A percentile compares a stretch with the other conserved stretches of the same genome.
These are phyloP conservation scores for Calliopsis andreniformis DNA, from an alignment of 1,140 invertebrate genomes.

Conservation along the genomic window DNA sequence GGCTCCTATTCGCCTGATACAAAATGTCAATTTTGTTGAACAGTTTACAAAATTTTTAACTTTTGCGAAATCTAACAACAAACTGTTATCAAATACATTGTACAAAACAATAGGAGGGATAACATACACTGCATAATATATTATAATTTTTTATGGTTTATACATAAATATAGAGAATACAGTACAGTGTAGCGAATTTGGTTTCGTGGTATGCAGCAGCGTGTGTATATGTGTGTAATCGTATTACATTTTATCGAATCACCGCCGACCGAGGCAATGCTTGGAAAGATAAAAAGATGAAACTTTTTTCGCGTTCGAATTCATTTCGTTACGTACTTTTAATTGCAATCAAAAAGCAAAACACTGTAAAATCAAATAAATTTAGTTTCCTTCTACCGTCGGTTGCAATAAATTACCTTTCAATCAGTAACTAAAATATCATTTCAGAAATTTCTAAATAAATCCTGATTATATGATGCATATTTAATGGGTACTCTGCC, in stretches of 20 bases:
- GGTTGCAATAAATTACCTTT: neutral
- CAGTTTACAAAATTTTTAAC: constrained; percentile 45
- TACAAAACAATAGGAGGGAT: too few species aligned
- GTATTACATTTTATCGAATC: constrained; percentile 34
- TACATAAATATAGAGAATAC: too few species aligned
- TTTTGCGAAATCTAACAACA: constrained; percentile 25
- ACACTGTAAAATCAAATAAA: neutral
- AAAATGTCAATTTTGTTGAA: constrained; percentile 49
- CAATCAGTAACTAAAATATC: neutral
- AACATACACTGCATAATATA: neutral
- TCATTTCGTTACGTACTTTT: constrained; percentile 35
- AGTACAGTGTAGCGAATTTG: neutral
- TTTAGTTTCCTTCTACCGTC: too few species aligned
- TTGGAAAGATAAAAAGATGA: constrained; percentile 12
- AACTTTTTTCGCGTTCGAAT: constrained; percentile 38
- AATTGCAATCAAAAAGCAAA: neutral
- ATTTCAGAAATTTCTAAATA: constrained; percentile 1
- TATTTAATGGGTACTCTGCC: too few species aligned
- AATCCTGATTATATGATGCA: too few species aligned
- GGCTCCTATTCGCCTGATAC: constrained; percentile 12
- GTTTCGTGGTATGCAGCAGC: neutral
- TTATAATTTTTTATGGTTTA: constrained; percentile 19
- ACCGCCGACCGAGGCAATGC: constrained; percentile 24
- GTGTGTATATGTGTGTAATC: neutral
- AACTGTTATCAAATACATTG: constrained; percentile 22